These are phyloP conservation scores for Syngnathus floridae DNA, from an alignment of 2,113 vertebrate species.

Conservation along the genomic window DNA sequence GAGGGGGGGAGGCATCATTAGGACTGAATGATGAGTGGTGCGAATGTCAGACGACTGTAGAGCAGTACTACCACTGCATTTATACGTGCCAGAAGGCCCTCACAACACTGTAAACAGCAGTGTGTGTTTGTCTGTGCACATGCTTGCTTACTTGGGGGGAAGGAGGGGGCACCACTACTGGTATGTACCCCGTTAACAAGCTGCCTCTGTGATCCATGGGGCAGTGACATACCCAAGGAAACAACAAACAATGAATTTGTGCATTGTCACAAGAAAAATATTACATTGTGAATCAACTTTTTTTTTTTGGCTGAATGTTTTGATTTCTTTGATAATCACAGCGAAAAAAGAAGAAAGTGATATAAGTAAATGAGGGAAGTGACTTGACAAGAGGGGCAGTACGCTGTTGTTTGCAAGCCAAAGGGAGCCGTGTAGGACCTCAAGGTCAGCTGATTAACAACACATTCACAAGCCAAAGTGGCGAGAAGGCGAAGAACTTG, in stretches of 20 bases:
- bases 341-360: slow-evolving; percentile 44
- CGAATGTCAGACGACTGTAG: slow-evolving; percentile 67
- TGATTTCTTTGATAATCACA: slow-evolving; percentile 52
- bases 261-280: slow-evolving; percentile 1
- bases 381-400: slow-evolving; percentile 51
- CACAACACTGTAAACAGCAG: slow-evolving; percentile 42
- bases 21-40: slow-evolving; percentile 91
- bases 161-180: slow-evolving; percentile 5
- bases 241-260: slow-evolving; percentile 43
- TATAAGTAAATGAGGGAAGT: slow-evolving; percentile 45
- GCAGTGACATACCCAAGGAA: slow-evolving; percentile 46
- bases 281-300: slow-evolving; percentile 34
- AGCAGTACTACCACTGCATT: slow-evolving; percentile 44
- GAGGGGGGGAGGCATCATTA: slow-evolving; percentile 82
- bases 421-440: slow-evolving; percentile 37
- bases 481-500: slow-evolving; percentile 27
- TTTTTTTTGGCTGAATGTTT: slow-evolving; percentile 50
- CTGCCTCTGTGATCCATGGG: slow-evolving; percentile 67
- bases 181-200: slow-evolving; percentile 49
- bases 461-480: slow-evolving; percentile 40
- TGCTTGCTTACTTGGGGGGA: slow-evolving; percentile 16
- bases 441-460: slow-evolving; percentile 60
- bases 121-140: slow-evolving; percentile 13
- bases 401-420: slow-evolving; percentile 24
- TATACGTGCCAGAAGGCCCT: slow-evolving; percentile 58